These are phyloP conservation scores for Harpagifer antarcticus DNA, from an alignment of 2,797 vertebrate species.

Conservation along the genomic window DNA sequence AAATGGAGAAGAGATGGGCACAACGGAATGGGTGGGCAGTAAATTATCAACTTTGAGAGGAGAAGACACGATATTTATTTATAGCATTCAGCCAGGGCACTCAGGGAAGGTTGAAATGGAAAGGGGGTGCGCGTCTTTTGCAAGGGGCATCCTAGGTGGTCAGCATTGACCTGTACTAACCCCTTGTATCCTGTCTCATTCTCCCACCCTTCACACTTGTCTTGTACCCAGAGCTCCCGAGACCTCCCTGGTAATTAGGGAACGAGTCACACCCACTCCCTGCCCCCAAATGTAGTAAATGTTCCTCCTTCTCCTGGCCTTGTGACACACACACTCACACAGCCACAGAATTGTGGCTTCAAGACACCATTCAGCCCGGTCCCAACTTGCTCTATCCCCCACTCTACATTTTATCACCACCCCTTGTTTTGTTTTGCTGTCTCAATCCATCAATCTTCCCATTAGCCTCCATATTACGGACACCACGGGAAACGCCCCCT, in stretches of 20 bases:
- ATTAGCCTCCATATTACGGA: constrained; percentile 93
- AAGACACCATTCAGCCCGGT: constrained; percentile 78
- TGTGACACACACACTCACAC: constrained; percentile 80
- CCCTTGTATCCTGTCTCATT: constrained; percentile 96
- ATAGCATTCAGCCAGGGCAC: constrained; percentile 79
- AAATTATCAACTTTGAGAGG: constrained; percentile 82
- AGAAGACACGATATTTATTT: constrained; percentile 84
- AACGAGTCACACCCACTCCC: constrained; percentile 87
- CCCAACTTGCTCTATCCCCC: constrained; percentile 76
- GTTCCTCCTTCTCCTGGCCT: constrained; percentile 77
- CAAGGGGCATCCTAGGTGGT: constrained; percentile 94
- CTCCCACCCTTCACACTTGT: constrained; percentile 84
- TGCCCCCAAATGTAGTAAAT: constrained; percentile 89
- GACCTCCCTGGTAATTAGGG: constrained; percentile 97
- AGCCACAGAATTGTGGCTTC: constrained; percentile 72
- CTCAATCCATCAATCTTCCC: constrained; percentile 97
- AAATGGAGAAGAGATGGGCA: constrained; percentile 83
- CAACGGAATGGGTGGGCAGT: constrained; percentile 78
- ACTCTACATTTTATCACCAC: constrained; percentile 86
- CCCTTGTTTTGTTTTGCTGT: constrained; percentile 87
- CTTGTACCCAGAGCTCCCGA: constrained; percentile 79
- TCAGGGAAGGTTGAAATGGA: constrained; percentile 52
- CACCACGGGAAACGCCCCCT: constrained; percentile 88
- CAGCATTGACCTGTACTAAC: constrained; percentile 90
- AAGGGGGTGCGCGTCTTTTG: constrained; percentile 69